A percentile compares a stretch with the other conserved stretches of the same genome.
Conservation (phyloP, 2,888 invertebrate species). For the Rhingia rostrata region DNA sequence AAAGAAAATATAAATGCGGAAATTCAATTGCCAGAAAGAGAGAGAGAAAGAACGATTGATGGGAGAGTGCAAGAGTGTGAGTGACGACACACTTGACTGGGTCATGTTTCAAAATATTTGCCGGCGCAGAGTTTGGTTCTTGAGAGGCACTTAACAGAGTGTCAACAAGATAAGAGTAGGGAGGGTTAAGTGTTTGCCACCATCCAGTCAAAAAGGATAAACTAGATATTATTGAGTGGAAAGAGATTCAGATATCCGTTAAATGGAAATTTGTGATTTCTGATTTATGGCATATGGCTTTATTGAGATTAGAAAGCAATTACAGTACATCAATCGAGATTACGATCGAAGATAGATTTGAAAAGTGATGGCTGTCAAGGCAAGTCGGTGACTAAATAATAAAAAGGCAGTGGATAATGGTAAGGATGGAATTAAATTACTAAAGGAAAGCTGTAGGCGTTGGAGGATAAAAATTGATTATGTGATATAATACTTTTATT, state of each 20-base stretch:
- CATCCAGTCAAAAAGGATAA: conserved; percentile 9
- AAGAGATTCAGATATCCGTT: not conserved
- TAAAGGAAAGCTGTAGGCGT: too few relatives aligned
- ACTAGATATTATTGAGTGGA: not conserved
- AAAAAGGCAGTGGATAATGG: too few relatives aligned
- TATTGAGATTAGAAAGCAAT: not conserved
- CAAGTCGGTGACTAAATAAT: too few relatives aligned
- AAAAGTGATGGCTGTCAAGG: too few relatives aligned
- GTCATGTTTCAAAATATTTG: conserved; percentile 52
- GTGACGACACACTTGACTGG: conserved; percentile 44
- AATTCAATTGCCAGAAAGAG: conserved; percentile 43
- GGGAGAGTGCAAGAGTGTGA: too few relatives aligned
- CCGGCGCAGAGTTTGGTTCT: conserved; percentile 19
- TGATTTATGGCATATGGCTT: conserved; percentile 11
- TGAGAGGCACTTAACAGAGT: conserved; percentile 21
- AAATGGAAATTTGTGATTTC: conserved; percentile 27
- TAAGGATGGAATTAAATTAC: too few relatives aligned
- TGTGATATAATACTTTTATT: too few relatives aligned
- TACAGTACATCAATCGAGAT: not conserved
- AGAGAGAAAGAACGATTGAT: too few relatives aligned
- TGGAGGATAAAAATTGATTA: too few relatives aligned
- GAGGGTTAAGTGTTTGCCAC: not conserved
- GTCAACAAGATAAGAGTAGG: conserved; percentile 25
- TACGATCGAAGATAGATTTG: too few relatives aligned
- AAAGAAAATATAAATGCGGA: conserved; percentile 72